These are phyloP conservation scores for Phalloptychus januarius DNA, from an alignment of 2,797 vertebrate species.

Conservation along the genomic window DNA sequence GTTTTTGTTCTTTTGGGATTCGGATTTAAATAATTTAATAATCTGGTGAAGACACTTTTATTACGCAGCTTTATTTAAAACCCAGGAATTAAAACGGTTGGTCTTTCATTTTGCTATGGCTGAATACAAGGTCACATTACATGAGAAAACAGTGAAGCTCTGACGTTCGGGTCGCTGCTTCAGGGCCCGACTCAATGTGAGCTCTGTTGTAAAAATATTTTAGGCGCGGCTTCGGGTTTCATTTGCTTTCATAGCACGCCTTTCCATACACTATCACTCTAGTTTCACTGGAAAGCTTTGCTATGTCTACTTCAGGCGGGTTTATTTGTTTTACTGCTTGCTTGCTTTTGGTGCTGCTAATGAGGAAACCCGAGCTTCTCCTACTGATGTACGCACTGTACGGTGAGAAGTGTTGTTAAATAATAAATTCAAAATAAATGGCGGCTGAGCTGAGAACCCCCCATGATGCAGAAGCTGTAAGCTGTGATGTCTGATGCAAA, in stretches of 20 bases:
- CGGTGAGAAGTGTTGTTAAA: neutral
- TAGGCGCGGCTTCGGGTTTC: slow-evolving; percentile 5
- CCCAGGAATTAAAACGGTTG: neutral
- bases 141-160: neutral
- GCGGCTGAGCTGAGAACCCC: neutral
- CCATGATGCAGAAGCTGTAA: neutral
- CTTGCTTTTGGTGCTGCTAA: slow-evolving; percentile 22
- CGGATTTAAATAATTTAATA: neutral
- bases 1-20: neutral
- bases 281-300: slow-evolving; percentile 9
- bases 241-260: slow-evolving; percentile 27
- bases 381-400: slow-evolving; percentile 3
- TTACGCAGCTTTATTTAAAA: neutral
- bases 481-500: neutral
- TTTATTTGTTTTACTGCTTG: slow-evolving; percentile 20
- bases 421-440: slow-evolving; percentile 10
- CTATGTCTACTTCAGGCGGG: slow-evolving; percentile 24
- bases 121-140: neutral
- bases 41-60: slow-evolving; percentile 1
- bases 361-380: slow-evolving; percentile 19
- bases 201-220: slow-evolving; percentile 21
- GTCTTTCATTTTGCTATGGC: neutral
- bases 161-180: neutral
- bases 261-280: slow-evolving; percentile 21
- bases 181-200: neutral